Conservation (phyloP, 2,888 invertebrate species). For the Pseudeuparius sepicola region DNA sequence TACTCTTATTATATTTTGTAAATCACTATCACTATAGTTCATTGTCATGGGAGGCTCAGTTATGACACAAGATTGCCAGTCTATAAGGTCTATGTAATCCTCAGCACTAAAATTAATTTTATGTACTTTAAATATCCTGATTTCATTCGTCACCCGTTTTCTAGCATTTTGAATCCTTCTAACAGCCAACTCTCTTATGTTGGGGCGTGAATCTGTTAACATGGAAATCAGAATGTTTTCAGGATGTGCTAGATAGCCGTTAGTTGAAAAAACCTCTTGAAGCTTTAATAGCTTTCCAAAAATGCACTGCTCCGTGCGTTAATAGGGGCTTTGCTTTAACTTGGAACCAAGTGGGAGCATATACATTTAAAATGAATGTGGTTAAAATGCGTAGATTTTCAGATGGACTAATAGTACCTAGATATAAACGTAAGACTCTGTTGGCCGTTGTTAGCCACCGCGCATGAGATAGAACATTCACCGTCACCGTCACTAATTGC, state of each 20-base stretch:
- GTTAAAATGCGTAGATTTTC: conserved; percentile 4
- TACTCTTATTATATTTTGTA: too few species aligned
- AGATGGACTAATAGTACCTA: conserved; percentile 9
- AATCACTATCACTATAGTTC: too few species aligned
- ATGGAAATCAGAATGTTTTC: conserved; percentile 4
- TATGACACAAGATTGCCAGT: neutral
- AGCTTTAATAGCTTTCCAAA: neutral
- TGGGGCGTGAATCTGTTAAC: conserved; percentile 8
- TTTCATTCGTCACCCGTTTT: conserved; percentile 4
- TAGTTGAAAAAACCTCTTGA: conserved; percentile 1
- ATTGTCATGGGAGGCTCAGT: conserved; percentile 2
- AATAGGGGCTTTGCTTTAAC: neutral
- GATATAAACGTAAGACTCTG: conserved; percentile 13
- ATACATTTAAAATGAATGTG: conserved; percentile 5
- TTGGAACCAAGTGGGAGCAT: conserved; percentile 2
- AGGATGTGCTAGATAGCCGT: conserved; percentile 7
- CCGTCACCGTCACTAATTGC: conserved; percentile 4
- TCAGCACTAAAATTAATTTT: neutral
- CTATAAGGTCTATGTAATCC: neutral
- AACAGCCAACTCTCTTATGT: conserved; percentile 7
- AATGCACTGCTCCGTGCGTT: neutral
- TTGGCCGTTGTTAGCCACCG: conserved; percentile 15
- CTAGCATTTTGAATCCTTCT: conserved; percentile 8
- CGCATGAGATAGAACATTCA: conserved; percentile 8
- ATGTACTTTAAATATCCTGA: neutral